Percentiles rank a stretch among this genome's conserved stretches.
Evolutionary conservation across 2,888 invertebrate genomes (phyloP).

Genomic region (Seira musarum): DNA sequence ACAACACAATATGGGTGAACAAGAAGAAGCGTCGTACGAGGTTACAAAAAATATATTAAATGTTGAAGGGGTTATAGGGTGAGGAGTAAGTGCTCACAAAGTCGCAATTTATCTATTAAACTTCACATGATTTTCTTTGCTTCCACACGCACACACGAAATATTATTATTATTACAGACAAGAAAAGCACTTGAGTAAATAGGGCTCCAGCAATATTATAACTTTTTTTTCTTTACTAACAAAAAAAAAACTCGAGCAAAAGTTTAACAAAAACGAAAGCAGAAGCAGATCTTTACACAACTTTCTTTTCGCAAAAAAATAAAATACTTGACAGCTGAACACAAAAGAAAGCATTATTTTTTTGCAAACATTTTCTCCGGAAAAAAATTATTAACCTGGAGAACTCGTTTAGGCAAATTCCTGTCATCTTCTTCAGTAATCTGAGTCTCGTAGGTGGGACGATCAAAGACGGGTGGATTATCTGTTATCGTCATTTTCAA

Average conservation of each 20-base stretch:
- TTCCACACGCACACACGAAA: neutral
- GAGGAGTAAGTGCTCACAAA: neutral
- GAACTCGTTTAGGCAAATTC: slow-evolving; percentile 92
- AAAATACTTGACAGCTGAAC: too few relatives aligned
- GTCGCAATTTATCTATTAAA: neutral
- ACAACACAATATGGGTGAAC: neutral
- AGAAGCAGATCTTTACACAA: neutral
- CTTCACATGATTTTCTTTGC: too few relatives aligned
- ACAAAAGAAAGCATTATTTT: too few relatives aligned
- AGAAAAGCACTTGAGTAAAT: neutral
- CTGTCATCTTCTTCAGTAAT: slow-evolving; percentile 97
- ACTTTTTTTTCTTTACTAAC: neutral
- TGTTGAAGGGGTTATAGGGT: neutral
- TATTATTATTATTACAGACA: neutral
- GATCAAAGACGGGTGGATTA: slow-evolving; percentile 87
- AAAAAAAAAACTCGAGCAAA: neutral
- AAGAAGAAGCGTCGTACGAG: neutral
- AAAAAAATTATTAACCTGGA: slow-evolving; percentile 79
- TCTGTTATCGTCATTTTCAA: slow-evolving; percentile 51
- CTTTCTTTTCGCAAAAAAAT: neutral
- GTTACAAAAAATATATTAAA: too few relatives aligned
- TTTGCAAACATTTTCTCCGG: too few relatives aligned
- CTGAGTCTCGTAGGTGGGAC: slow-evolving; percentile 94
- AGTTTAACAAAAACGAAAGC: neutral
- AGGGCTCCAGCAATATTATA: neutral